These are phyloP conservation scores for Pseudorectes ferrugineus DNA, from an alignment of 2,113 vertebrate species.

Conservation along the genomic window DNA sequence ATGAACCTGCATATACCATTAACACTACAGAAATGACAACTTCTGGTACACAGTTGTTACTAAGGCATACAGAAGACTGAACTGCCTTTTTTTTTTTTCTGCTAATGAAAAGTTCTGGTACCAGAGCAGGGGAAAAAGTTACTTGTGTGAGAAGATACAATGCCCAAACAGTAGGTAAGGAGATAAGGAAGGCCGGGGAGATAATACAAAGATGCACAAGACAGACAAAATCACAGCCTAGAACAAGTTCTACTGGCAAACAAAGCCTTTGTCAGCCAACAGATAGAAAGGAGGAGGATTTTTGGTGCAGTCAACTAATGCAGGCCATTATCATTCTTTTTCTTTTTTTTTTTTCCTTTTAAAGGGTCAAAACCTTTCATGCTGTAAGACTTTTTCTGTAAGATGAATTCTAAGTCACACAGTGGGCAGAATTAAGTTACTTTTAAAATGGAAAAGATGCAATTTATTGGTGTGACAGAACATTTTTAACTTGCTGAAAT, in stretches of 20 bases:
- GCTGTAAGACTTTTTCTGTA: neutral
- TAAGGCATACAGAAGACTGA: neutral
- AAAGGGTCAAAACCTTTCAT: neutral
- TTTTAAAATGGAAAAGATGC: neutral
- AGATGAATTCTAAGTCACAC: neutral
- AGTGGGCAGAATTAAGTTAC: neutral
- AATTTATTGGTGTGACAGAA: neutral
- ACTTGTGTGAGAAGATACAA: neutral
- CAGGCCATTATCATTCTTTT: neutral
- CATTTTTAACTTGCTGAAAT: neutral
- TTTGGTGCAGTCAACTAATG: neutral
- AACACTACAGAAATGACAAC: neutral
- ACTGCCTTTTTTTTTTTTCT: neutral
- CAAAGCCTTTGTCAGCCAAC: neutral
- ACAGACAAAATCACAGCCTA: neutral
- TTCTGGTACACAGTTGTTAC: neutral
- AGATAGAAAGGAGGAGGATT: neutral
- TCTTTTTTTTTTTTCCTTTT: neutral
- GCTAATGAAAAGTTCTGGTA: neutral
- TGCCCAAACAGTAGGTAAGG: neutral
- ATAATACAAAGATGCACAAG: neutral
- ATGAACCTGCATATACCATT: neutral
- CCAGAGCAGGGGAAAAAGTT: neutral
- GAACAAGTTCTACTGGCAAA: neutral
- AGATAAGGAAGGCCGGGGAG: neutral